Percentiles rank a stretch among this genome's conserved stretches.
phyloP scores from a whole-genome alignment of 1,140 invertebrate genomes.

The Nasonia longicornis region DNA sequence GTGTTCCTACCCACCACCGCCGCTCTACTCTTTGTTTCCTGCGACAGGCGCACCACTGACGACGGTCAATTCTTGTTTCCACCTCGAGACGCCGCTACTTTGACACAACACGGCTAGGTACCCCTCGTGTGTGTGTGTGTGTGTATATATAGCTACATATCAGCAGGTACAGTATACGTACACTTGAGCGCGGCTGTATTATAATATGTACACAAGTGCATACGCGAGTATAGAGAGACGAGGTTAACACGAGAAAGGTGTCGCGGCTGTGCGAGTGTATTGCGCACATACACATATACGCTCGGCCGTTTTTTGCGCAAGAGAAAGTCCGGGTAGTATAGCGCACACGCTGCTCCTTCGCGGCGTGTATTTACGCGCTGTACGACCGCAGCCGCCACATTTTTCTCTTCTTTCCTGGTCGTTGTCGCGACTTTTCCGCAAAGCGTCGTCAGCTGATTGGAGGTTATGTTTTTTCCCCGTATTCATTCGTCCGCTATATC shows the following conservation, averaged over 20 bases:
- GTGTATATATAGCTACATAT: neutral
- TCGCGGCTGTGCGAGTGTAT: conserved; percentile 1
- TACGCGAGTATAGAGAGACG: neutral
- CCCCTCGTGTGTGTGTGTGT: neutral
- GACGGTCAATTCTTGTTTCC: neutral
- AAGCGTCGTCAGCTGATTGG: conserved; percentile 39
- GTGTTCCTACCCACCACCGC: neutral
- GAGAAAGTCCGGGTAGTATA: neutral
- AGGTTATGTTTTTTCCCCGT: conserved; percentile 38
- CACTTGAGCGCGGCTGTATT: neutral
- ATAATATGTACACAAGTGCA: neutral
- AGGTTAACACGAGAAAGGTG: conserved; percentile 22
- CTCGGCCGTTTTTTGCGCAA: neutral
- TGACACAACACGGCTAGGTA: neutral
- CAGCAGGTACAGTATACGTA: neutral
- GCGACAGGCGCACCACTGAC: neutral
- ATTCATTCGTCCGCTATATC: conserved; percentile 13
- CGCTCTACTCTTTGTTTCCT: conserved; percentile 9
- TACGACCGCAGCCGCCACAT: neutral
- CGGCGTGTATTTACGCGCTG: neutral
- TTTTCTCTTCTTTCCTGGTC: neutral
- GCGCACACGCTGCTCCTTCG: neutral
- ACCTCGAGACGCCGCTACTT: neutral
- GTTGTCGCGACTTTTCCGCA: neutral
- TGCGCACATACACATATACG: neutral